A percentile compares a stretch with the other conserved stretches of the same genome.
Evolutionary conservation across 92 coral and sea anemone genomes (phyloP).

Genomic region (Siderastrea siderea): DNA sequence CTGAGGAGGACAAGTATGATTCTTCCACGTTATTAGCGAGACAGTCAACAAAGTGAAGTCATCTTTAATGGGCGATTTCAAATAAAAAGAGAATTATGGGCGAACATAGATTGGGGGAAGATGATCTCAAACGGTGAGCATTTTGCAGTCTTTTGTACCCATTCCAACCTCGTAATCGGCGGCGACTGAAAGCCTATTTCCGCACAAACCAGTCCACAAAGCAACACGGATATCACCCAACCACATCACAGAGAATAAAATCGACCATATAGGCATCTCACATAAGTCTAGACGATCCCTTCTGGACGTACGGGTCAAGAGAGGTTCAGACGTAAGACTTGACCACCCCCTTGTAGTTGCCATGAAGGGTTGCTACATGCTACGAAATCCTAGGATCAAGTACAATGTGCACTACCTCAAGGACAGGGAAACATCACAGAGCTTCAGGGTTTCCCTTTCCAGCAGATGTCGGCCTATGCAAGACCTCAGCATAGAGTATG

Average conservation of each 20-base stretch:
- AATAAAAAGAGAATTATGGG: background rate
- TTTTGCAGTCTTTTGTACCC: constrained; percentile 9
- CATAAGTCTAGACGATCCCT: constrained; percentile 10
- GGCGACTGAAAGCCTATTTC: background rate
- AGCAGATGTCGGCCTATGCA: no score
- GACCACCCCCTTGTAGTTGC: background rate
- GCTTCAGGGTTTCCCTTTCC: no score
- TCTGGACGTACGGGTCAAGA: constrained; percentile 8
- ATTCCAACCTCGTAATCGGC: constrained; percentile 5
- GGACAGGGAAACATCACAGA: constrained; percentile 9
- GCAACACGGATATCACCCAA: background rate
- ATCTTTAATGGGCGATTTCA: background rate
- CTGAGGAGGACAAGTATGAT: constrained; percentile 8
- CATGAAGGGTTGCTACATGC: constrained; percentile 16
- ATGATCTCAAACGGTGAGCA: constrained; percentile 8
- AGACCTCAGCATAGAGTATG: no score
- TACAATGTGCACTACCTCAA: constrained; percentile 23
- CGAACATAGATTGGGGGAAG: background rate
- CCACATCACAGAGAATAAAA: constrained; percentile 4
- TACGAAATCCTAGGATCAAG: constrained; percentile 26
- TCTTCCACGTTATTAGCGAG: background rate
- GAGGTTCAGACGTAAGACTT: constrained; percentile 11
- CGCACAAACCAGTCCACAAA: background rate
- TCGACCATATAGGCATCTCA: background rate
- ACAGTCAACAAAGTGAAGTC: background rate